phyloP scores from a whole-genome alignment of 2,888 invertebrate genomes.

The Himalopsyche japonica region DNA sequence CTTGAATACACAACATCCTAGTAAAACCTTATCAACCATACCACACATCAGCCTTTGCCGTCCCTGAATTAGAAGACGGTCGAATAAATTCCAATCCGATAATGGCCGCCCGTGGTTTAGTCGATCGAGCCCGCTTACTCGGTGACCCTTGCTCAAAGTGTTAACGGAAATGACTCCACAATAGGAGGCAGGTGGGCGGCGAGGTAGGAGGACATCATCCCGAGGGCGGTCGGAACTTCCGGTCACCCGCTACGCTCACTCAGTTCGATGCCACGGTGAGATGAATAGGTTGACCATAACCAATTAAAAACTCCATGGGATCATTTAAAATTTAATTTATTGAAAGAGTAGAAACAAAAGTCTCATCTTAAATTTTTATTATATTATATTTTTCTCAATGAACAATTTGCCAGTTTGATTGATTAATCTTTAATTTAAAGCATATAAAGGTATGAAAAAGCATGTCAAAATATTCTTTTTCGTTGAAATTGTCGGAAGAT shows the following conservation, averaged over 20 bases:
- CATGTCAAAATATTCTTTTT: no score
- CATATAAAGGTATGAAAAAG: no score
- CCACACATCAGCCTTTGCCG: background rate
- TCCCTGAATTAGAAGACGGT: background rate
- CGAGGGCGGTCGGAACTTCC: background rate
- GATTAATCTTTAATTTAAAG: no score
- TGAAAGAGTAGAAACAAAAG: no score
- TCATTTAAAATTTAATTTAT: no score
- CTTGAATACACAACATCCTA: no score
- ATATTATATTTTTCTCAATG: no score
- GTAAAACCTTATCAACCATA: no score
- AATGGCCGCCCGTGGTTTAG: background rate
- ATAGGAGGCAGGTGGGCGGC: background rate
- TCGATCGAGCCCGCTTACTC: background rate
- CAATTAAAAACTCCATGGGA: no score
- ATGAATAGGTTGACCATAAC: background rate
- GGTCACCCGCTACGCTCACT: background rate
- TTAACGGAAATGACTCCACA: background rate
- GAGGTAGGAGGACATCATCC: background rate
- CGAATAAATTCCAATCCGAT: background rate
- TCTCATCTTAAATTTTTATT: no score
- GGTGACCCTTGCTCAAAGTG: background rate
- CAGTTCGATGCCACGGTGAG: background rate
- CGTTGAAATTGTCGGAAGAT: no score
- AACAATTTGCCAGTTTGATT: no score